phyloP scores from a whole-genome alignment of 92 coral and sea anemone genomes.

The Actinernus sp. region DNA sequence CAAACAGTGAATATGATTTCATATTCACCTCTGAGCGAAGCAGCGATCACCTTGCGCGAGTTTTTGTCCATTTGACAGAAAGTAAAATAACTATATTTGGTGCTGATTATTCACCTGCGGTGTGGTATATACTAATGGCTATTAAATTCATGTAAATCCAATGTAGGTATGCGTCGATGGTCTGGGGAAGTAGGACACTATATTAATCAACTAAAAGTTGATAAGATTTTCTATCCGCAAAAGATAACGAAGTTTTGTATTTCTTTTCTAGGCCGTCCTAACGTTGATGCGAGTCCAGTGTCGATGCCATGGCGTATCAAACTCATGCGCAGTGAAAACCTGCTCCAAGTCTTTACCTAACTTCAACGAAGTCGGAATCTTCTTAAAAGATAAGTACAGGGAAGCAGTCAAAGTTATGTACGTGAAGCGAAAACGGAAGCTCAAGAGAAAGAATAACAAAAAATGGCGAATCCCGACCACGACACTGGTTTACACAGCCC shows the following conservation, averaged over 20 bases:
- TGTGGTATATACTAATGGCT: too few relatives aligned
- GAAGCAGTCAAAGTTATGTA: constrained; percentile 66
- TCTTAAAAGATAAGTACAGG: constrained; percentile 66
- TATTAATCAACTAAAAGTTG: too few relatives aligned
- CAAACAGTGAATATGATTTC: too few relatives aligned
- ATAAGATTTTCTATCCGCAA: background rate
- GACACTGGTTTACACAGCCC: constrained; percentile 70
- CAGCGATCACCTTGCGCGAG: too few relatives aligned
- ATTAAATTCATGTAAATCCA: too few relatives aligned
- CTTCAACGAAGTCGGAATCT: constrained; percentile 69
- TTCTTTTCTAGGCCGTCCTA: constrained; percentile 68
- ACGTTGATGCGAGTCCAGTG: constrained; percentile 68
- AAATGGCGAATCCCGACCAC: constrained; percentile 46
- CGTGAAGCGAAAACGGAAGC: constrained; percentile 62
- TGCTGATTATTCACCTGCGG: too few relatives aligned
- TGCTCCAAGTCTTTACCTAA: constrained; percentile 82
- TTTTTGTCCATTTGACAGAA: too few relatives aligned
- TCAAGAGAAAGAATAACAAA: constrained; percentile 70
- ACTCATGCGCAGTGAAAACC: constrained; percentile 80
- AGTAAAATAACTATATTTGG: too few relatives aligned
- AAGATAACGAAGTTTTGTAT: background rate
- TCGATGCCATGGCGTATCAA: constrained; percentile 95
- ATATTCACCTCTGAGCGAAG: too few relatives aligned
- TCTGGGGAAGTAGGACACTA: too few relatives aligned
- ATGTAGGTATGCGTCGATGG: too few relatives aligned